Base-by-base conservation (phyloP, 53 echinoderm and acorn worm species). In the Luidia sarsii region DNA sequence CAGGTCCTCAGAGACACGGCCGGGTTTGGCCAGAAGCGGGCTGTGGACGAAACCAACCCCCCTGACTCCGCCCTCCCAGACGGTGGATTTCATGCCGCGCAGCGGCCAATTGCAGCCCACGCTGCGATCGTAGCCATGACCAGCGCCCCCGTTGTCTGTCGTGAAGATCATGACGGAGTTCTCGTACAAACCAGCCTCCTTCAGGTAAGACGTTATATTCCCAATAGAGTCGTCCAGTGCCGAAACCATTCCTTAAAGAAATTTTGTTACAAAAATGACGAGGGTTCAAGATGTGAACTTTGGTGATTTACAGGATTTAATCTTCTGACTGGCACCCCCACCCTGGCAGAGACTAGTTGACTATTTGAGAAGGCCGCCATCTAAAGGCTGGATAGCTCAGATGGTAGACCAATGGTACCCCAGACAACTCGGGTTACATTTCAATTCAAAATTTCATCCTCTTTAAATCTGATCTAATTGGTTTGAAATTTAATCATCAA, bases 31-130 rank as follows among this genome's bases (percentile, higher is more conserved):
- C 11, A 95, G 56, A 48, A 95, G 66, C 21, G 93, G 93, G 65
- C 96, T 95, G 73, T 95, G 71, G 8, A 95, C 86, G 60, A 95
- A 90, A 13, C 90, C 90, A 28, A 85, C 85, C 24, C 96, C 96
- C 38, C 96, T 64, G 14, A 95, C 96, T 35, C 95, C 95, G 35
- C 95, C 95, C 66, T 95, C 95, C 95, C 95, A 95, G 2, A 89
- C 84, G 7, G 92, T 93, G 45, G 85, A 87, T 62, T 95, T 95
- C 59, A 85, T 80, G 35, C 96, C 96, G 15, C 96, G 52, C 35
- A 95, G 79, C n/a, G 96, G 96, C 83, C 90, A 93, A 71, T 95
- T 95, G 61, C 85, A 85, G 36, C 93, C 96, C 33, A 88, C 90
- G 83, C 90, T 93, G 2, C 82, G 80, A 49, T 95, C 96, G 61